Evolutionary conservation across 2,888 invertebrate genomes (phyloP).

Genomic region (Heteromurus nitidus): DNA sequence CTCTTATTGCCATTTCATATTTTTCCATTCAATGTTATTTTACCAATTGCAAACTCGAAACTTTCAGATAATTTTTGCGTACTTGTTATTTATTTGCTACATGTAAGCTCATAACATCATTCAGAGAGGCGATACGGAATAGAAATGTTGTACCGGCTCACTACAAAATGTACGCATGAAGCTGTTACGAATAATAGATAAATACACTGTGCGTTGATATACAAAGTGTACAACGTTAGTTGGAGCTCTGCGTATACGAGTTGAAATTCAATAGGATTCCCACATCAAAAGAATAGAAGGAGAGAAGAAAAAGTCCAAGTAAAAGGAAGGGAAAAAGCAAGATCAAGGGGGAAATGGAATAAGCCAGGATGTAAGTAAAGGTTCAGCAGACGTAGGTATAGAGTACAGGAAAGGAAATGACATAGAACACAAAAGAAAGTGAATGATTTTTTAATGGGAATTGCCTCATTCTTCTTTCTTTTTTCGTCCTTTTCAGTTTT

Average conservation of each 20-base stretch:
- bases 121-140: too few species aligned
- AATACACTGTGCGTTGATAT: background rate
- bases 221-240: too few species aligned
- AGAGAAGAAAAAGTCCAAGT: conserved; percentile 1
- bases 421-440: background rate
- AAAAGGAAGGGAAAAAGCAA: background rate
- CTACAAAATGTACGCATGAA: too few species aligned
- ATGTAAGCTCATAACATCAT: too few species aligned
- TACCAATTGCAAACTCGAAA: too few species aligned
- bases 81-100: too few species aligned
- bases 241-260: too few species aligned
- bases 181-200: too few species aligned
- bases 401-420: background rate
- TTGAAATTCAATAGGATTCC: conserved; percentile 40
- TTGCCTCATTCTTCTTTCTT: conserved; percentile 17
- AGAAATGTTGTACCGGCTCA: too few species aligned
- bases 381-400: background rate
- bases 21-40: too few species aligned
- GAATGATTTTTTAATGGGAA: conserved; percentile 38
- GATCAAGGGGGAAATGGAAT: conserved; percentile 17
- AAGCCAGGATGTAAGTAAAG: conserved; percentile 5
- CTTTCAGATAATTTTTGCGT: too few species aligned
- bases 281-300: conserved; percentile 49
- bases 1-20: too few species aligned
- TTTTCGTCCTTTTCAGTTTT: conserved; percentile 20